Evolutionary conservation across 92 coral and sea anemone species (phyloP), one percentile per base, ranked within the genome.

Genomic region (Siderastrea siderea): DNA sequence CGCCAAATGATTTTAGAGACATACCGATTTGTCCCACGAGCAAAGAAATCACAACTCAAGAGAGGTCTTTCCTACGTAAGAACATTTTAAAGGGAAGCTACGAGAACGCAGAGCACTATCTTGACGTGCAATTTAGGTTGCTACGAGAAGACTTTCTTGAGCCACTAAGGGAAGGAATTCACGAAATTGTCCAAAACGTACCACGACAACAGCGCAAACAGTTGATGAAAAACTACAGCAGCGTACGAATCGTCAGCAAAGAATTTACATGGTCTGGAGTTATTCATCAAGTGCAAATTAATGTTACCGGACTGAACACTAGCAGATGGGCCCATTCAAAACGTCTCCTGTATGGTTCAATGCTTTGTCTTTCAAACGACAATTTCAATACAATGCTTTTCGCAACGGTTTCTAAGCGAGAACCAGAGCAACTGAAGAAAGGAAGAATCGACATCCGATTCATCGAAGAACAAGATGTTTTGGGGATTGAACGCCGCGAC

Each of bases 81-180:
- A 92, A 95, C 87, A 86, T 95, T 26, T 73, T 68, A 26, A 91
- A 87, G 52, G 98, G 98, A 49, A 68, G 87, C 43, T 95, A 90
- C 68, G 90, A 77, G 26, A 92, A 93, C 44, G 84, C 88, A 4
- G 92, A 90, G 38, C 98, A 93, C 78, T 95, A 95, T 69, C 91
- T 95, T 4, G 98, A 95, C 66, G 96, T 95, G 4, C 98, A 95
- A 84, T 95, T 93, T 53, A 90, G 98, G 45, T 88, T 95, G 8
- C 86, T 89, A 60, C 65, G 98, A 75, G 98, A 95, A 50, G 98
- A 95, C 73, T 95, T 93, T 81, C 89, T 95, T 76, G 93, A 93
- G 14, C 98, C 98, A 2, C 77, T 95, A 19, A 93, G 96, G 51
- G 93, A 95, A 65, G 96, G 98, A 2, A 93, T 95, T 3, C 89